Base-by-base conservation (phyloP, 2,797 vertebrate species). In the Coccyzus lansbergi region DNA sequence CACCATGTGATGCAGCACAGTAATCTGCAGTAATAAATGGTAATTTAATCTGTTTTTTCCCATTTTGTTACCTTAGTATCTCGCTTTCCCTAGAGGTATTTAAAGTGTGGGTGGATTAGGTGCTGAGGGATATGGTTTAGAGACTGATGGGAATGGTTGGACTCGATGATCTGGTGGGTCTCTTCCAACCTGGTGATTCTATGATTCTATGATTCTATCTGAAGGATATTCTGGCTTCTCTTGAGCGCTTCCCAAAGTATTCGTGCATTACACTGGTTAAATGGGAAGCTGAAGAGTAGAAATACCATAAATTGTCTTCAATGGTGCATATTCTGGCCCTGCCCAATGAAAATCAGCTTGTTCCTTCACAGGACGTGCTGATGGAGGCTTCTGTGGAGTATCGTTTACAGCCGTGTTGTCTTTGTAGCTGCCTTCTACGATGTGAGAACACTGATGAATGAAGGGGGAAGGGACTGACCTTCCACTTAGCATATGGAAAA, bases 381-480 rank as follows among this genome's bases (percentile, higher is more conserved):
- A 81, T 67, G 88, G 83, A 96, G 82, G 71, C 91, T 96, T 94
- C 91, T 85, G 89, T 94, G 92, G 1, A 53, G 46, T 93, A 80
- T 93, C 92, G 42, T 68, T 94, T 92, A 67, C 91, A 86, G 83
- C 71, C 58, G 0, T 70, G 79, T 86, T 94, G 83, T 95, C 96
- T 96, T 90, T 93, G 92, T 90, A 84, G 90, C 91, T 89, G 71
- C 81, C 44, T 94, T 94, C 88, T 90, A 81, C n/a, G 48, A 92
- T 75, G 93, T 94, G 95, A 95, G 93, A 97, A 95, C 95, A 97
- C 69, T 91, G 92, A 91, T 94, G 95, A 86, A 51, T 77, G 78
- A 62, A 92, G 90, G 88, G 79, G 95, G 91, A 89, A 74, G 88
- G 91, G 70, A 67, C 83, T 6, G 24, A 75, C 63, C 71, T 94